Evolutionary conservation across 2,797 vertebrate genomes (phyloP).

Genomic region (Falco columbarius): DNA sequence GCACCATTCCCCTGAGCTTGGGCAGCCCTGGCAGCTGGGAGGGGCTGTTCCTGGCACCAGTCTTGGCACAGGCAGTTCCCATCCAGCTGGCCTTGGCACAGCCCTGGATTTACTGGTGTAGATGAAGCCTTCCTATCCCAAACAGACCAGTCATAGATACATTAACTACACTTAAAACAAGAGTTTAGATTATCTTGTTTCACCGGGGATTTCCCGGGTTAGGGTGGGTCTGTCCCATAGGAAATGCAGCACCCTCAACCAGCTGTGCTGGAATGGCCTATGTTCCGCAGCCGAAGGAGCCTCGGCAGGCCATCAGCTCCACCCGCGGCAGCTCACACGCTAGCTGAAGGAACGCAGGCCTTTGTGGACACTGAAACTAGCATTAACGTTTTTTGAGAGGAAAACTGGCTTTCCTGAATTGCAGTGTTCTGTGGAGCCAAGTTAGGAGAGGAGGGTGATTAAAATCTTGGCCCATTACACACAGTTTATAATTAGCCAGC

Average conservation of each 20-base stretch:
- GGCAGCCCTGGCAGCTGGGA: background rate
- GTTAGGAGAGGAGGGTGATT: rapidly evolving
- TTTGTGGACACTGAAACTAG: too few species aligned
- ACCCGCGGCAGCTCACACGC: background rate
- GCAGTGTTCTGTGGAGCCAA: too few species aligned
- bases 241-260: rapidly evolving
- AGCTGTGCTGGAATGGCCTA: rapidly evolving
- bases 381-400: rapidly evolving
- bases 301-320: rapidly evolving
- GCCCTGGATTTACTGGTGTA: background rate
- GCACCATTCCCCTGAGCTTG: background rate
- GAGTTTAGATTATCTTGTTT: background rate
- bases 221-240: too few species aligned
- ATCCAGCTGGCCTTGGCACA: rapidly evolving
- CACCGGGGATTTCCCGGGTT: background rate
- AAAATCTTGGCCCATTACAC: background rate
- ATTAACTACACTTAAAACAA: background rate
- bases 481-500: background rate
- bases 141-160: too few species aligned
- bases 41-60: background rate
- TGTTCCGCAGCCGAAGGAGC: rapidly evolving
- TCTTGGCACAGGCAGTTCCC: rapidly evolving
- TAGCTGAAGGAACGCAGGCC: too few species aligned
- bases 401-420: background rate
- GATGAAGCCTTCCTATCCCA: rapidly evolving